Evolutionary conservation across 2,113 vertebrate species (phyloP), one percentile per base, ranked within the genome.

Genomic region (Empidonax alnorum): DNA sequence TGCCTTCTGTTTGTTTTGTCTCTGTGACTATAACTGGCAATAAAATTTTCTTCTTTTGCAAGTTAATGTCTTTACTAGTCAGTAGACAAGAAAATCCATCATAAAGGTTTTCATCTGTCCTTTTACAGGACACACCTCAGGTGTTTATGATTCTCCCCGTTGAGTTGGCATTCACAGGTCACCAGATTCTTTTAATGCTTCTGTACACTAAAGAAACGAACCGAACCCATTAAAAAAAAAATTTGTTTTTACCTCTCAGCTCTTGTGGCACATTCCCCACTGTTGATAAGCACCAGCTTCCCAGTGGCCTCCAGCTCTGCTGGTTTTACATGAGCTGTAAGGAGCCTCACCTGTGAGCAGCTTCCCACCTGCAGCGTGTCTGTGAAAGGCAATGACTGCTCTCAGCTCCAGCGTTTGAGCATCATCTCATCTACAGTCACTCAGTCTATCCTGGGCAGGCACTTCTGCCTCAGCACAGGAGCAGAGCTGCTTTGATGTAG

Each of bases 371-470:
- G 53, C 10, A 77, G 37, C 14, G 11, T 4, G 5, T 58, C 63
- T 86, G 0, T 67, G 73, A 21, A 71, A n/a, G 71, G 65, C 50
- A 30, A 39, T 53, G 49, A n/a, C 23, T 76, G 58, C 27, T 83
- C 62, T 73, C 31, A 49, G 50, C 68, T 89, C 59, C 14, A 6
- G n/a, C 33, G 25, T 71, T 81, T 18, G 73, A 31, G 39, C 33
- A 74, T 89, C 42, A 25, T 27, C 18, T 68, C 0, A 0, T 49
- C 53, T 56, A 1, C 17, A 66, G 28, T 50, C 55, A 27, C 39
- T 39, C 30, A 31, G 23, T 53, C 42, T 42, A 5, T 56, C 35
- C 66, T 87, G 42, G 30, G 12, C 12, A 39, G 77, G 47, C 52
- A 27, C 27, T 59, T 76, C 20, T 56, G 49, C 24, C 66, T 53